Conservation (phyloP, 2,797 vertebrate genomes). For the Poeciliopsis infans region DNA sequence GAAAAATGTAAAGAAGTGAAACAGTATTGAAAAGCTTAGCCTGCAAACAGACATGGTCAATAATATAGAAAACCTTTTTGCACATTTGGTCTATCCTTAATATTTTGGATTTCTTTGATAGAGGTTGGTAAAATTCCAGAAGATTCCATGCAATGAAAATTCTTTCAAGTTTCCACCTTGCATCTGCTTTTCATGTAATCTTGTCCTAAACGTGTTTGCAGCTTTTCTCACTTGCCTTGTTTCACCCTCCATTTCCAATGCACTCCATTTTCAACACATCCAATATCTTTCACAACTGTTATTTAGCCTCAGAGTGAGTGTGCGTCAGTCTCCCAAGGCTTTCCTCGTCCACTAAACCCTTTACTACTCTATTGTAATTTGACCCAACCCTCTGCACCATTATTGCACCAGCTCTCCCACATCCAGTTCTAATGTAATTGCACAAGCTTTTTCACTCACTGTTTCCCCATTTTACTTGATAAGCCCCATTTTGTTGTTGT, state of each 20-base stretch:
- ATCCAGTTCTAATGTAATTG: slow-evolving; percentile 80
- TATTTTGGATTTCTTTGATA: neutral
- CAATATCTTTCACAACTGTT: slow-evolving; percentile 60
- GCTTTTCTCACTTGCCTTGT: slow-evolving; percentile 46
- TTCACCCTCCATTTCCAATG: slow-evolving; percentile 42
- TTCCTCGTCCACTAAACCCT: slow-evolving; percentile 62
- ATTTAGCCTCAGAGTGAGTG: slow-evolving; percentile 55
- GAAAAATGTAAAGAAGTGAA: neutral
- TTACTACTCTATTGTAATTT: slow-evolving; percentile 68
- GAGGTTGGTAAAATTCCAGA: neutral
- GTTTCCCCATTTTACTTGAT: slow-evolving; percentile 80
- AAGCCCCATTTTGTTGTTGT: slow-evolving; percentile 77
- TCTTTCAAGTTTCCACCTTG: neutral
- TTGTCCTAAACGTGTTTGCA: slow-evolving; percentile 20
- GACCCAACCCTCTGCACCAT: slow-evolving; percentile 63
- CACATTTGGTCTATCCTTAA: neutral
- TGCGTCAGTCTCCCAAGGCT: slow-evolving; percentile 52
- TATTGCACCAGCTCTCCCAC: slow-evolving; percentile 74
- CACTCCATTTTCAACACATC: slow-evolving; percentile 46
- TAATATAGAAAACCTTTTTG: neutral
- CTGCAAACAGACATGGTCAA: neutral
- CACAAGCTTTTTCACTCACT: slow-evolving; percentile 68
- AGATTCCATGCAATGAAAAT: neutral
- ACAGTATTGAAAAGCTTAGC: neutral
- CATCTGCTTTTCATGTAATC: neutral